A percentile compares a stretch with the other conserved stretches of the same genome.
Evolutionary conservation across 2,113 vertebrate species (phyloP).

Genomic region (Scomber colias): DNA sequence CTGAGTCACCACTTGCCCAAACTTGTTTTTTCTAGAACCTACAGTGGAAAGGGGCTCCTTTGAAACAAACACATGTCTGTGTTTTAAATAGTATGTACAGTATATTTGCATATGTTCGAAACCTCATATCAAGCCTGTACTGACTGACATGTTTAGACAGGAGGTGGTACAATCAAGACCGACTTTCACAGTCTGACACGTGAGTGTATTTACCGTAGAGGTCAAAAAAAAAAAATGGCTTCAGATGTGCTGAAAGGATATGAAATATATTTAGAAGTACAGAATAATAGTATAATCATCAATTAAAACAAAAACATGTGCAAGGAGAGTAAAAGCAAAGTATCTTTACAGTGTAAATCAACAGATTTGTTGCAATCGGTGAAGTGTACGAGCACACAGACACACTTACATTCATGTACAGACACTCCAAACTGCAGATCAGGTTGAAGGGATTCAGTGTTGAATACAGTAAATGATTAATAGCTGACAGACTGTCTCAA

Average conservation of each 20-base stretch:
- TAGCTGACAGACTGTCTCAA: conserved; percentile 54
- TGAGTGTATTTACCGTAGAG: background rate
- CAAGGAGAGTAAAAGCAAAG: conserved; percentile 67
- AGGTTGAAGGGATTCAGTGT: conserved; percentile 62
- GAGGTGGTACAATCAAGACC: conserved; percentile 5
- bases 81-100: conserved; percentile 39
- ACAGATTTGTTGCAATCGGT: conserved; percentile 53
- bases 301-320: conserved; percentile 70
- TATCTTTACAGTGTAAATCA: conserved; percentile 73
- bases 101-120: conserved; percentile 36
- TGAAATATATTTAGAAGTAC: conserved; percentile 74
- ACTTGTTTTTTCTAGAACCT: conserved; percentile 33
- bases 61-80: conserved; percentile 39
- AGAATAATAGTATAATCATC: conserved; percentile 47
- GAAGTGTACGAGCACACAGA: conserved; percentile 38
- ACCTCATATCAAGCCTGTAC: background rate
- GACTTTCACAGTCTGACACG: background rate
- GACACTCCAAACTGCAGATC: conserved; percentile 37
- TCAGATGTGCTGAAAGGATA: conserved; percentile 60
- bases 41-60: background rate
- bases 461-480: conserved; percentile 67
- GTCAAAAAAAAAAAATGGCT: background rate
- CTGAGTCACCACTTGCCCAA: conserved; percentile 34
- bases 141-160: conserved; percentile 69
- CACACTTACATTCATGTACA: conserved; percentile 39